phyloP scores from a whole-genome alignment of 2,888 invertebrate species.

The Drosophila mayaguana region DNA sequence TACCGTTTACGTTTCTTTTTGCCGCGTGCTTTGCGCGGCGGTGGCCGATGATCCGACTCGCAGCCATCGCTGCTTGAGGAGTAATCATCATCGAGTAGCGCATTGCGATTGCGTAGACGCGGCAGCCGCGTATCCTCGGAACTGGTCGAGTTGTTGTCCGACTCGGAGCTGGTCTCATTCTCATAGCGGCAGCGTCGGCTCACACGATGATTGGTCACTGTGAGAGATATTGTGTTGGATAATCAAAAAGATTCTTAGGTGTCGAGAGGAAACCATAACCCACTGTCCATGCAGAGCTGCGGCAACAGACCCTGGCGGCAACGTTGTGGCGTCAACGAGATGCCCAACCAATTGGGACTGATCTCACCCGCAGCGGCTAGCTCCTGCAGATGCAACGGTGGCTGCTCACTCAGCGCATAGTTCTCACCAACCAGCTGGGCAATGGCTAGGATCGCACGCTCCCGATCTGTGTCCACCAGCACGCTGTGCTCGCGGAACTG shows the following conservation, averaged over 20 bases:
- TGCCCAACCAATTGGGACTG: slow-evolving; percentile 81
- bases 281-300: slow-evolving; percentile 76
- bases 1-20: slow-evolving; percentile 70
- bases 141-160: slow-evolving; percentile 80
- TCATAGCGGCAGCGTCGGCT: slow-evolving; percentile 68
- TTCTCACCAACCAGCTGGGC: slow-evolving; percentile 83
- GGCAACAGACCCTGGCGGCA: slow-evolving; percentile 84
- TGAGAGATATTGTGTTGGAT: not conserved
- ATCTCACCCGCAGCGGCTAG: slow-evolving; percentile 63
- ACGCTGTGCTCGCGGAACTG: slow-evolving; percentile 90
- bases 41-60: slow-evolving; percentile 82
- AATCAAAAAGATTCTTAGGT: not conserved
- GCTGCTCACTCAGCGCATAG: slow-evolving; percentile 79
- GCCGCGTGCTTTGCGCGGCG: slow-evolving; percentile 62
- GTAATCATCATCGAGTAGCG: slow-evolving; percentile 49
- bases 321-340: slow-evolving; percentile 83
- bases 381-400: slow-evolving; percentile 74
- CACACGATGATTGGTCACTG: slow-evolving; percentile 74
- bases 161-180: slow-evolving; percentile 83
- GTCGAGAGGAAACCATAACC: slow-evolving; percentile 7
- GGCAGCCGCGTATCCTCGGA: slow-evolving; percentile 64
- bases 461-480: slow-evolving; percentile 88
- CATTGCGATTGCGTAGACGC: slow-evolving; percentile 53
- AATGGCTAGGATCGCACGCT: slow-evolving; percentile 87
- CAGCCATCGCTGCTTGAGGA: slow-evolving; percentile 85